Evolutionary conservation across 1,140 invertebrate genomes (phyloP), one percentile per base, ranked within the genome.

Genomic region (Pseudobourletiella spinata): DNA sequence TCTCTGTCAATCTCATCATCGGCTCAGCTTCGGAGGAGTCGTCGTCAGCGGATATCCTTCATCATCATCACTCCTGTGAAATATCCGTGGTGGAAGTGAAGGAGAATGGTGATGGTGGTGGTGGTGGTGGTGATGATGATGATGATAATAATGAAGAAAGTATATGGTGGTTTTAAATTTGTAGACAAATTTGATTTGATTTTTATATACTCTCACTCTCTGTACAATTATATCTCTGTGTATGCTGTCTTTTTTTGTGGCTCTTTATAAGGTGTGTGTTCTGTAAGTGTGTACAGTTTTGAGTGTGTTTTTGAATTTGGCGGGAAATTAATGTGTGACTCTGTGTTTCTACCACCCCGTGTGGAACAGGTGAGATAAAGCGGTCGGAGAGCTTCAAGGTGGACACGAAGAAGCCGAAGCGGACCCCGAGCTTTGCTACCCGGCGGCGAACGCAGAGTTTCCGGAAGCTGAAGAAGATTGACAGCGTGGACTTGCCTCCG

Each of bases 381-480:
- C 35, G 70, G 50, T 58, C 70, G 3, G 73, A 72, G 54, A 73
- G 72, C 39, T 70, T 73, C 67, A 70, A 69, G 46, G 44, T 66
- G 16, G 69, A 64, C 11, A 74, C 75, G 24, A 88, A 88, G 63
- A 83, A 87, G 6, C 73, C 76, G 8, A 92, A 94, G 74, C 80
- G 92, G 65, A 96, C 92, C 0, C 91, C 94, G 0, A 95, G 91
- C 68, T 97, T 98, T 75, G 97, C 89, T 3, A 95, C 94, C 0
- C 70, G 81, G 25, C 79, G 93, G 50, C 79, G 89, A 65, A 91
- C 90, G 11, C 87, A 91, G 72, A 93, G 89, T 75, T 93, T 95
- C 80, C 77, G 87, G 11, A 86, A 89, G 70, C 81, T 86, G 68
- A 82, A 86, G 58, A 79, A 83, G 56, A 71, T 74, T 62, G 75